Percentiles rank a stretch among this genome's conserved stretches.
Evolutionary conservation across 1,140 invertebrate genomes (phyloP).

Genomic region (Penaeus chinensis): DNA sequence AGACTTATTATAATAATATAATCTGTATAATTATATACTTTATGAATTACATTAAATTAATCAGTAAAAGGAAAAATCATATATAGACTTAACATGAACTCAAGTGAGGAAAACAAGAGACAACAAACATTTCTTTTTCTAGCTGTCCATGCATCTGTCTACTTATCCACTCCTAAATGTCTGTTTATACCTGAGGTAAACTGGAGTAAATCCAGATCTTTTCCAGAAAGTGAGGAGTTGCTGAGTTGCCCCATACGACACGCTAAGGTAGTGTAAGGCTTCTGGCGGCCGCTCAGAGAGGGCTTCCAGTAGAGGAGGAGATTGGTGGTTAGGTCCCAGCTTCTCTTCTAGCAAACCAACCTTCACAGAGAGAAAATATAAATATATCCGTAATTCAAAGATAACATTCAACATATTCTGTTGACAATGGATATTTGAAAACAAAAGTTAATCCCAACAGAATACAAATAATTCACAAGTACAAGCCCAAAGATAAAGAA

Average conservation of each 20-base stretch:
- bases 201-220: constrained; percentile 82
- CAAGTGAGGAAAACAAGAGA: neutral
- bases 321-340: constrained; percentile 29
- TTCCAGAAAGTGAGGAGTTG: constrained; percentile 95
- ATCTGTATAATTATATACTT: too few relatives aligned
- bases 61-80: too few relatives aligned
- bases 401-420: too few relatives aligned
- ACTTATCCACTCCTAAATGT: neutral
- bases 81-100: too few relatives aligned
- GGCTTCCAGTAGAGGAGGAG: constrained; percentile 72
- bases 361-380: constrained; percentile 13
- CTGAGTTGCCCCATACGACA: constrained; percentile 90
- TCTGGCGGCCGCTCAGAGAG: constrained; percentile 88
- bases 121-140: neutral
- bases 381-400: neutral
- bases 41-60: too few relatives aligned
- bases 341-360: constrained; percentile 52
- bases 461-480: too few relatives aligned
- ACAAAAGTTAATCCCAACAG: too few relatives aligned
- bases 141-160: neutral
- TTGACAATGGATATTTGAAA: neutral
- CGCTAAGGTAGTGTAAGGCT: constrained; percentile 92
- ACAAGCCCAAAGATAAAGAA: neutral
- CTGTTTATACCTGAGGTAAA: constrained; percentile 78
- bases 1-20: too few relatives aligned